A percentile compares a stretch with the other conserved stretches of the same genome.
Conservation (phyloP, 2,113 vertebrate genomes). For the Pleuronectes platessa region DNA sequence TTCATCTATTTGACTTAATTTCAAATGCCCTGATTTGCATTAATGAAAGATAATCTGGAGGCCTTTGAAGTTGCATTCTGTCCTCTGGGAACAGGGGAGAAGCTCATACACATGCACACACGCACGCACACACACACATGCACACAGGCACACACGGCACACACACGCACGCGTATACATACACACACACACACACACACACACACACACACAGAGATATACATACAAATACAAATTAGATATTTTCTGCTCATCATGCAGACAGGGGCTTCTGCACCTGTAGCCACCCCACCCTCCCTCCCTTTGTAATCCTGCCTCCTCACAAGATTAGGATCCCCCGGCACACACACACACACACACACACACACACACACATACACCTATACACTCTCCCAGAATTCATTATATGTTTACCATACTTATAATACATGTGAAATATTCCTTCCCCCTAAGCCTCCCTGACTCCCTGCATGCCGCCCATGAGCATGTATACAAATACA, state of each 20-base stretch:
- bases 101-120: conserved; percentile 19
- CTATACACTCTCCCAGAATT: conserved; percentile 11
- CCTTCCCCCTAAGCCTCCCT: conserved; percentile 6
- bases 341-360: background rate
- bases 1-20: conserved; percentile 65
- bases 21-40: conserved; percentile 69
- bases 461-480: background rate
- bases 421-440: conserved; percentile 15
- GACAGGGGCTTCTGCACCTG: conserved; percentile 58
- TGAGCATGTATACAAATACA: conserved; percentile 22
- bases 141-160: conserved; percentile 31
- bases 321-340: conserved; percentile 49
- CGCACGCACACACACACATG: conserved; percentile 14
- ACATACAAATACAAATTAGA: conserved; percentile 36
- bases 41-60: conserved; percentile 71
- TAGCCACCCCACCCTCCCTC: background rate
- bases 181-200: conserved; percentile 28
- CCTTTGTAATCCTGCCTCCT: conserved; percentile 58
- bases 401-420: conserved; percentile 32
- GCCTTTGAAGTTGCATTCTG: conserved; percentile 71
- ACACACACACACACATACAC: background rate
- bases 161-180: too few relatives aligned
- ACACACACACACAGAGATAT: conserved; percentile 13
- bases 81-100: conserved; percentile 60
- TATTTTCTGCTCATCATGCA: conserved; percentile 63